Evolutionary conservation across 2,113 vertebrate genomes (phyloP), one percentile per base, ranked within the genome.

Genomic region (Rhombomys opimus): DNA sequence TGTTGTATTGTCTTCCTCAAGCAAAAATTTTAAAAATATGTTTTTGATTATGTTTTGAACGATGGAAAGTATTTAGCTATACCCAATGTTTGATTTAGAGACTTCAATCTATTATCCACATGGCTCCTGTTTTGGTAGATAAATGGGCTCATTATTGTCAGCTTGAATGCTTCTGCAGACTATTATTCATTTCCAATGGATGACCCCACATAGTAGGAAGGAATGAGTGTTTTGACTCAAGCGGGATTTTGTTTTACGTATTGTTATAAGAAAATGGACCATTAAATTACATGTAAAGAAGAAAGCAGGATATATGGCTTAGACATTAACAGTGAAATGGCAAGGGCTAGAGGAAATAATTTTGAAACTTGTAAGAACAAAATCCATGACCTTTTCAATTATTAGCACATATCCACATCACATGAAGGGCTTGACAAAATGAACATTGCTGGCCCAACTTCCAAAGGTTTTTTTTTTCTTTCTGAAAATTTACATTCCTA

Each of bases 21-120:
- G 46, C 46, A 46, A 46, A 46, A 46, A 46, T 46, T 46, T 78
- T 10, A 84, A 75, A 92, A 92, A n/a, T 15, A 54, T 65, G 67
- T 50, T 4, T 82, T 90, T 93, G 84, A 95, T 72, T 35, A 95
- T 73, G 13, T 14, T 54, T 35, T 68, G 50, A 85, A 38, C 8
- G 90, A 32, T 82, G 59, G 25, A 4, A 87, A 30, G 10, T 35
- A 7, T 9, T 86, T 81, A 67, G 85, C 23, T 76, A 2, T 75
- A 32, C 14, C 50, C 73, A 5, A 14, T 82, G 22, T 18, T 41
- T 27, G 23, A n/a, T 87, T 76, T 59, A 63, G 2, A 35, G 81
- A 67, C 14, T 1, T 54, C 25, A 67, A 17, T 61, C 46, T 94
- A 25, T 78, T 85, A 35, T 67, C 6, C 72, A 30, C 1, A 11